Conservation (phyloP, 2,888 invertebrate species). For the Phragmatobia fuliginosa region DNA sequence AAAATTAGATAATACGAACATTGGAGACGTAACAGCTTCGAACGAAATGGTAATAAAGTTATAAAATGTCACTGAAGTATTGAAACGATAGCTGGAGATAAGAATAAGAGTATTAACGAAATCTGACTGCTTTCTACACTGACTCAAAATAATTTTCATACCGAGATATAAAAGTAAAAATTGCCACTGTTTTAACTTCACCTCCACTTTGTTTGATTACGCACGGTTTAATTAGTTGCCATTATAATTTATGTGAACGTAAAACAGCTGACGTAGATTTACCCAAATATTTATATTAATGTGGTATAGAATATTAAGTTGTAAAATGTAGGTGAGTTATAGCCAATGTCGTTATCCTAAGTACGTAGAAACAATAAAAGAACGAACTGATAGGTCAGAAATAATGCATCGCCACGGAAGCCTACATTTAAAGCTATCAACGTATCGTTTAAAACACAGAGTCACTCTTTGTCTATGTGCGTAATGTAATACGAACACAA, state of each 20-base stretch:
- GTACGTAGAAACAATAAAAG: conserved; percentile 54
- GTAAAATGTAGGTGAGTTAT: conserved; percentile 64
- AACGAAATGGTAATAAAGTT: conserved; percentile 27
- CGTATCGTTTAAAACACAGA: conserved; percentile 43
- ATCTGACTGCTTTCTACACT: conserved; percentile 62
- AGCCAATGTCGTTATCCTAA: conserved; percentile 64
- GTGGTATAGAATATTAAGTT: conserved; percentile 39
- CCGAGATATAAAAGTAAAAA: conserved; percentile 40
- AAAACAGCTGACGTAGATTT: conserved; percentile 25
- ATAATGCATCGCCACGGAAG: conserved; percentile 61
- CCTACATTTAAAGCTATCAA: conserved; percentile 62
- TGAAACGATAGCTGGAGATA: conserved; percentile 53
- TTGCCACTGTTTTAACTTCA: conserved; percentile 55
- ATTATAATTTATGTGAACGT: conserved; percentile 31
- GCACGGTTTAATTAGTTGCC: conserved; percentile 33
- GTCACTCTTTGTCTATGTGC: conserved; percentile 51
- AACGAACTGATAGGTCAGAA: conserved; percentile 48
- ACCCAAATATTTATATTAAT: conserved; percentile 42
- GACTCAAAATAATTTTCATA: conserved; percentile 46
- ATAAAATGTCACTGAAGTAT: conserved; percentile 37
- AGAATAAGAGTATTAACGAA: conserved; percentile 44
- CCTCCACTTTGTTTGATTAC: conserved; percentile 56
- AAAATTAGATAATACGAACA: conserved; percentile 28
- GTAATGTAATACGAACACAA: conserved; percentile 74
- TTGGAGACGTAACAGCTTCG: conserved; percentile 50